A percentile compares a stretch with the other conserved stretches of the same genome.
Conservation (phyloP, 2,797 vertebrate species). For the Presbytis comata region DNA sequence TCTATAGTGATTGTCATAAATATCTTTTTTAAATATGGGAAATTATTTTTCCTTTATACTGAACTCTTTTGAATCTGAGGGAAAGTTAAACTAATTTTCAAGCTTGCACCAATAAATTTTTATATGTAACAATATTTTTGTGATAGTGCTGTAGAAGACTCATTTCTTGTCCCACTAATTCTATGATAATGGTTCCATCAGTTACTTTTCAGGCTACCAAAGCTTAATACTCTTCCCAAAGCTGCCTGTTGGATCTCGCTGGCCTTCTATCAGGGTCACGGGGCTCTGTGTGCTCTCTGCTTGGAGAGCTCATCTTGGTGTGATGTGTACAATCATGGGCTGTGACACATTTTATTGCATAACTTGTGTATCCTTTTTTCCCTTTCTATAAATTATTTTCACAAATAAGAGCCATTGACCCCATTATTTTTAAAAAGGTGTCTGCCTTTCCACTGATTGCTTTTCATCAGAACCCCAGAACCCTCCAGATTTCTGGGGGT, state of each 20-base stretch:
- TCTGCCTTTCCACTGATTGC: not conserved
- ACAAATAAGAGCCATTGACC: not conserved
- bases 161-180: no score
- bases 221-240: not conserved
- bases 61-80: not conserved
- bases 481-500: no score
- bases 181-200: not conserved
- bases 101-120: not conserved
- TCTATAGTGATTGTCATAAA: not conserved
- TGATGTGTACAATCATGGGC: accelerated
- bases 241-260: accelerated
- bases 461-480: not conserved
- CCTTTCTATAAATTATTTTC: not conserved
- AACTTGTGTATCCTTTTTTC: not conserved
- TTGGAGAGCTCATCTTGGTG: accelerated
- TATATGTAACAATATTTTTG: accelerated
- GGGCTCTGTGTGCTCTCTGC: accelerated
- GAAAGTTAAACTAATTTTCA: not conserved
- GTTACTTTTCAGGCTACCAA: accelerated
- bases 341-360: accelerated
- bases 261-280: accelerated
- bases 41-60: not conserved
- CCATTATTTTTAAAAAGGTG: not conserved
- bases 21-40: not conserved
- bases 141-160: accelerated